phyloP scores from a whole-genome alignment of 2,113 vertebrate species.

The Seriola dumerili region DNA sequence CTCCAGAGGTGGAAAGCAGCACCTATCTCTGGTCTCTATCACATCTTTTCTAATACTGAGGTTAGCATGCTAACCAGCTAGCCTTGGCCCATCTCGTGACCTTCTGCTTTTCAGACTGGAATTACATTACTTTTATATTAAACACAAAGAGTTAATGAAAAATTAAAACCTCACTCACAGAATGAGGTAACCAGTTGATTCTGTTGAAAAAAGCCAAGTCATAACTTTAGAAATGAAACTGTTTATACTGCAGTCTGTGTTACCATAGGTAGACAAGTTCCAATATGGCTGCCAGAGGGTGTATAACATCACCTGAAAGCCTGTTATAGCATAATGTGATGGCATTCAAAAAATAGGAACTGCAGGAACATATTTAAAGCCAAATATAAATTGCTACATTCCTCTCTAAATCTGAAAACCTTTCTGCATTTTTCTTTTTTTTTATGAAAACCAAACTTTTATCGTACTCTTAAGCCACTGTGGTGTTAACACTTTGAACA shows the following conservation, averaged over 20 bases:
- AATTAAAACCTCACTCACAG: not conserved
- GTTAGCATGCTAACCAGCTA: too few relatives aligned
- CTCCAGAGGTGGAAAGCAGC: too few relatives aligned
- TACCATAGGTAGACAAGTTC: not conserved
- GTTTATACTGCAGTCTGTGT: not conserved
- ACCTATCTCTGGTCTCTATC: too few relatives aligned
- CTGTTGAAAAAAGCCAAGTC: not conserved
- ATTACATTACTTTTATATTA: not conserved
- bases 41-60: too few relatives aligned
- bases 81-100: too few relatives aligned
- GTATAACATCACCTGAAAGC: not conserved
- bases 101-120: too few relatives aligned
- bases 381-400: not conserved
- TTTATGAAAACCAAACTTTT: constrained; percentile 27
- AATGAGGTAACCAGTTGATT: not conserved
- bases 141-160: not conserved
- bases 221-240: not conserved
- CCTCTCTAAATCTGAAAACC: not conserved
- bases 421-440: not conserved
- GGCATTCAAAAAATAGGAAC: not conserved
- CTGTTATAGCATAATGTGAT: not conserved
- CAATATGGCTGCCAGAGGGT: not conserved
- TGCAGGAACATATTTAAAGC: not conserved
- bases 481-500: constrained; percentile 65
- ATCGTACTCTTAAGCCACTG: constrained; percentile 23